Evolutionary conservation across 2,888 invertebrate species (phyloP), one percentile per base, ranked within the genome.

Genomic region (Sisyra nigra): DNA sequence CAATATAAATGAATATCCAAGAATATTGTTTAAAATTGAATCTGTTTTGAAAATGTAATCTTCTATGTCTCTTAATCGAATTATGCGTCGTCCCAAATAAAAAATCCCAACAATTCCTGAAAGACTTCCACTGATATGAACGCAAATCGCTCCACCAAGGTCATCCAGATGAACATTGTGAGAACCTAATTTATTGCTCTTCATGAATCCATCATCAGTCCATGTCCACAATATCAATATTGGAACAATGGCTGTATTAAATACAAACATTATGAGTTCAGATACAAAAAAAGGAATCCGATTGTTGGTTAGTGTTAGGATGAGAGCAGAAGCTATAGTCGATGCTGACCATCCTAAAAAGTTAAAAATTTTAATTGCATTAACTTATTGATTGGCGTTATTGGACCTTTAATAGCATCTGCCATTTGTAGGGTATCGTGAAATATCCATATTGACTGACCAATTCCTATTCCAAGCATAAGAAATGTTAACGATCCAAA

Each of bases 201-300:
- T 47, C 56, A 63, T 56, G 60, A 60, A 63, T 14, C 62, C 62
- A 3, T 51, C 39, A 1, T 49, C 44, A 8, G 57, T 54, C 59
- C 60, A 61, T 3, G 52, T 43, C 62, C 62, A 63, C 41, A 61
- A 61, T 37, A 64, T 56, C 6, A 57, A 43, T 8, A 63, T 44
- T 0, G 63, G 63, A 40, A 58, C 57, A 11, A 58, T 19, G 1
- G 62, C 10, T 1, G 54, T 57, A 2, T 57, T 49, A 17, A 58
- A 50, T 6, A 61, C 14, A 0, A 53, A 42, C 9, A 51, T 55
- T 14, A 54, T 46, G 6, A 55, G 32, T 2, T 59, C 43, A 18
- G 54, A 57, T 2, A 55, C 58, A n/a, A 57, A 37, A 10, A 55
- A 51, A 41, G 57, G 56, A 15, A 56, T 46, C 37, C 63, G 51